Percentiles rank a stretch among this genome's conserved stretches.
phyloP scores from a whole-genome alignment of 2,888 invertebrate species.

The Tachystola acroxantha region DNA sequence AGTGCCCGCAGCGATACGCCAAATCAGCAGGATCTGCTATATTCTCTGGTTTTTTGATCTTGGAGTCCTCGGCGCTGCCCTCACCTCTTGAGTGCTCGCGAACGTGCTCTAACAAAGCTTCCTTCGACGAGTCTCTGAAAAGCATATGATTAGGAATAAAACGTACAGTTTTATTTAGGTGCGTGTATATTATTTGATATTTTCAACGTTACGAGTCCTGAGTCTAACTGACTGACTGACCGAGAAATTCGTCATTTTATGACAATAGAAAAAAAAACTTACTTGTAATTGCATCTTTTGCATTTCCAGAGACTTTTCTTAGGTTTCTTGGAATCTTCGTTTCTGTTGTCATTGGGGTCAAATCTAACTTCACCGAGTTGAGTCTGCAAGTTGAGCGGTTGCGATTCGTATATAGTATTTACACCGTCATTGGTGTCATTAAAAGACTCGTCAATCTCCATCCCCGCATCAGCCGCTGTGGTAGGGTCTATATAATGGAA shows the following conservation, averaged over 20 bases:
- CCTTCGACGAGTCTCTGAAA: slow-evolving; percentile 68
- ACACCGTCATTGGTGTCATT: slow-evolving; percentile 62
- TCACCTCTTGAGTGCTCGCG: slow-evolving; percentile 57
- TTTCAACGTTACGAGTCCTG: no score
- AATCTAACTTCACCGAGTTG: slow-evolving; percentile 46
- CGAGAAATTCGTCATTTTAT: no score
- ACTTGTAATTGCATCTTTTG: slow-evolving; percentile 93
- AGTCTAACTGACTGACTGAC: no score
- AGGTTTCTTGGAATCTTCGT: slow-evolving; percentile 64
- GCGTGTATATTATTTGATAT: neutral
- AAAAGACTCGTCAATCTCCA: slow-evolving; percentile 68
- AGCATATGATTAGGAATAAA: no score
- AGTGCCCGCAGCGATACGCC: slow-evolving; percentile 86
- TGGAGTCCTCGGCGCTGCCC: slow-evolving; percentile 31
- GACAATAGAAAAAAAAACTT: slow-evolving; percentile 39
- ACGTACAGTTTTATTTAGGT: no score
- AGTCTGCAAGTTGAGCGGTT: slow-evolving; percentile 79
- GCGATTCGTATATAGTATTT: slow-evolving; percentile 71
- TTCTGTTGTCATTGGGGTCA: slow-evolving; percentile 33
- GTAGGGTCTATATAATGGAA: slow-evolving; percentile 64
- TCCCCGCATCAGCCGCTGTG: slow-evolving; percentile 53
- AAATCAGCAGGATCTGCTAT: slow-evolving; percentile 62
- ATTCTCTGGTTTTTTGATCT: slow-evolving; percentile 51
- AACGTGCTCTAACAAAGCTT: slow-evolving; percentile 67
- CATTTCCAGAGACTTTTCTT: slow-evolving; percentile 92